These are phyloP conservation scores for Neoascia interrupta DNA, from an alignment of 2,888 invertebrate species.

Conservation along the genomic window DNA sequence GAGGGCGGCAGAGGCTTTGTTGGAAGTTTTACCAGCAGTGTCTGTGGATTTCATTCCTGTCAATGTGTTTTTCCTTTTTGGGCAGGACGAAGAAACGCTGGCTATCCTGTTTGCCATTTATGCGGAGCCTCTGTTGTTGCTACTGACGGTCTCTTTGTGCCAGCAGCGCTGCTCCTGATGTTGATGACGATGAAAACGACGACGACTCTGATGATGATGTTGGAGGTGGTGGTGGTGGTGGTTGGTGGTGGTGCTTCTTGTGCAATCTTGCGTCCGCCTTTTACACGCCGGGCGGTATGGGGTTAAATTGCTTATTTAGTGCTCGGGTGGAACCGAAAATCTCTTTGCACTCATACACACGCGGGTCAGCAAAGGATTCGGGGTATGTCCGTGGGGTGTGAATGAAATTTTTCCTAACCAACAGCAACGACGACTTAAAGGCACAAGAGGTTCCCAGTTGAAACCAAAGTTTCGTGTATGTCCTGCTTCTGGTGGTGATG, in stretches of 20 bases:
- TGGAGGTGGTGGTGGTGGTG: slow-evolving; percentile 13
- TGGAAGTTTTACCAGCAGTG: slow-evolving; percentile 31
- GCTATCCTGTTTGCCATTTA: slow-evolving; percentile 21
- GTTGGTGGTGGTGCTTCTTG: slow-evolving; percentile 16
- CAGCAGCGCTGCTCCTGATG: slow-evolving; percentile 33
- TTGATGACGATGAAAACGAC: not conserved
- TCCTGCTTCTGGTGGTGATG: slow-evolving; percentile 57
- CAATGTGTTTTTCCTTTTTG: slow-evolving; percentile 13
- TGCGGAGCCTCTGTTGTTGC: slow-evolving; percentile 10
- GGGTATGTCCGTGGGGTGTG: slow-evolving; percentile 23
- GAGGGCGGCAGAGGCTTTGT: slow-evolving; percentile 23
- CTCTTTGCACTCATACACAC: slow-evolving; percentile 37
- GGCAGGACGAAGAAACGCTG: slow-evolving; percentile 1
- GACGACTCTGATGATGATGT: slow-evolving; percentile 10
- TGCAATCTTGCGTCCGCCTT: slow-evolving; percentile 30
- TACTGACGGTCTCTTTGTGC: slow-evolving; percentile 39
- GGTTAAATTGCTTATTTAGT: slow-evolving; percentile 65
- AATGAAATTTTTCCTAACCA: slow-evolving; percentile 45
- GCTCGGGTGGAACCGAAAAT: slow-evolving; percentile 55
- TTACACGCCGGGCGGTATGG: slow-evolving; percentile 23
- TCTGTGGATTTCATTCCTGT: slow-evolving; percentile 1
- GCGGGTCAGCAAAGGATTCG: not conserved
- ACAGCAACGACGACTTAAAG: slow-evolving; percentile 9
- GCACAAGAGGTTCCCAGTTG: slow-evolving; percentile 22
- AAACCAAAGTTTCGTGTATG: slow-evolving; percentile 36